phyloP scores from a whole-genome alignment of 2,888 invertebrate species.

The Hirtodrosophila alboralis region DNA sequence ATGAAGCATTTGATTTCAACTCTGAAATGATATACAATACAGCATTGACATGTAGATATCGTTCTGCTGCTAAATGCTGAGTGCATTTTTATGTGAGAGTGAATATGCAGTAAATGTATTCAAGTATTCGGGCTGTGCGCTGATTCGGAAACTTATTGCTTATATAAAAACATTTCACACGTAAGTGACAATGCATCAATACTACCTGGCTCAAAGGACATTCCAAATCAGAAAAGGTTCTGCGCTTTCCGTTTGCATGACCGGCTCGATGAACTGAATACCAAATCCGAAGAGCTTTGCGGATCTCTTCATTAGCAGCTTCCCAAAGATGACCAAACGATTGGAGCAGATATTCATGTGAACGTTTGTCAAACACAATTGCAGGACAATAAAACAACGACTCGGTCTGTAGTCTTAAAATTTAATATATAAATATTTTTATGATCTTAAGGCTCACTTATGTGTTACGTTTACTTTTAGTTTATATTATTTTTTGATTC shows the following conservation, averaged over 20 bases:
- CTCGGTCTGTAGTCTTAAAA: conserved; percentile 19
- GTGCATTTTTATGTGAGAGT: neutral
- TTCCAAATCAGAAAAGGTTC: too few relatives aligned
- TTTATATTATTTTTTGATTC: too few relatives aligned
- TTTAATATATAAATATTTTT: conserved; percentile 35
- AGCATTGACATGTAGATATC: too few relatives aligned
- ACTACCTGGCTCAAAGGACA: neutral
- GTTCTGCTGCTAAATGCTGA: neutral
- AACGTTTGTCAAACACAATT: neutral
- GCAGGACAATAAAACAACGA: neutral
- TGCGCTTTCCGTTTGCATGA: conserved; percentile 8
- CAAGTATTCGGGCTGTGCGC: too few relatives aligned
- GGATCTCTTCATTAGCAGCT: conserved; percentile 1
- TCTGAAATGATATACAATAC: too few relatives aligned
- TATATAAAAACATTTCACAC: too few relatives aligned
- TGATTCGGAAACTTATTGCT: too few relatives aligned
- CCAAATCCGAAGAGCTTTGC: neutral
- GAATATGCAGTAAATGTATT: too few relatives aligned
- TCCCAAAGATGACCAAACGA: conserved; percentile 1
- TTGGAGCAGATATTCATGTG: conserved; percentile 8
- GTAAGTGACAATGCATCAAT: conserved; percentile 11
- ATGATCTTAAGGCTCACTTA: conserved; percentile 42
- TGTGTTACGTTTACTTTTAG: conserved; percentile 55
- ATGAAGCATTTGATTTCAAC: too few relatives aligned
- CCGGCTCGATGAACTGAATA: conserved; percentile 8